Base-by-base conservation (phyloP, 2,888 invertebrate genomes). In the Epinotia bilunana region DNA sequence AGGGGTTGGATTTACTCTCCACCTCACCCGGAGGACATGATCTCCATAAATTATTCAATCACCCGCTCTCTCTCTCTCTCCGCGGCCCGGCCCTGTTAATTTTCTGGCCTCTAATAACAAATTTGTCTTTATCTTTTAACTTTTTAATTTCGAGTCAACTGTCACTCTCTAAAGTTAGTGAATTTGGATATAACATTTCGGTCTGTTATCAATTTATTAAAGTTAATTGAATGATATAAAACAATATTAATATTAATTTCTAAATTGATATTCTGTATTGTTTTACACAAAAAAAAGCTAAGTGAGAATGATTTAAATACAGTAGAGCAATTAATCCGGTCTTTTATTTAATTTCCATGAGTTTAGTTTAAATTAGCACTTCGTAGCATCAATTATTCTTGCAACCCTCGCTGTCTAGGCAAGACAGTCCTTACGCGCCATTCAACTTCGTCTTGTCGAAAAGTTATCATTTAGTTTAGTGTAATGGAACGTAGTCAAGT, bases 81-180 rank as follows among this genome's bases (percentile, higher is more conserved):
- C 46, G 65, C 65, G 67, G 57, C 70, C 61, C 12, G 12, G n/a
- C 5, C 75, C 57, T 61, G 55, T 53, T 65, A 28, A 72, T 67
- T 71, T 39, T 33, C 58, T 39, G 7, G 63, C 62, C 82, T 83
- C 83, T 79, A 88, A 87, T 87, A 87, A 88, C 84, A 82, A 83
- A 83, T 83, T 87, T 75, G 60, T 73, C 71, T 80, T 83, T 84
- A 84, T 87, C 86, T 84, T 79, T 76, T 79, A 85, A 88, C 80
- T 89, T 89, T 87, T 89, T 63, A 65, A 74, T 71, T 74, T 74
- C 64, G 28, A 20, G 64, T 74, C 74, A 68, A 68, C 73, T 46
- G 69, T 63, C 68, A 69, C 69, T 67, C 60, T 28, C 43, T 16
- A 63, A 74, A 70, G 69, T 64, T 64, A 20, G 43, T 12, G 33